Conservation (phyloP, 2,113 vertebrate species). For the Channa argus region DNA sequence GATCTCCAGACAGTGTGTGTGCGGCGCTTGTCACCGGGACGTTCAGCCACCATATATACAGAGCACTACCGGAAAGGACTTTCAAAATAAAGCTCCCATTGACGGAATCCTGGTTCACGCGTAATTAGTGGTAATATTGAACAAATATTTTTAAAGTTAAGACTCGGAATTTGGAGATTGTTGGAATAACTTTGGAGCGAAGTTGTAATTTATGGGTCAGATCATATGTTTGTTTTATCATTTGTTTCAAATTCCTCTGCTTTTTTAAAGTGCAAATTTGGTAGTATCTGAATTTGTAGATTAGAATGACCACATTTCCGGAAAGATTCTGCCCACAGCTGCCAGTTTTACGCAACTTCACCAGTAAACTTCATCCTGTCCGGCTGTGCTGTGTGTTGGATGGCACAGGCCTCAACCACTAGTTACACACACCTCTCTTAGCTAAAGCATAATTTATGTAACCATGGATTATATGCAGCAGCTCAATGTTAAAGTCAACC, state of each 20-base stretch:
- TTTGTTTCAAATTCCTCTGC: too few species aligned
- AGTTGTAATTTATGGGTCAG: too few species aligned
- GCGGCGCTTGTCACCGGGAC: slow-evolving; percentile 22
- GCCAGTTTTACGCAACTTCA: neutral
- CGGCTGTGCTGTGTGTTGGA: neutral
- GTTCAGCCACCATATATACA: rapidly evolving
- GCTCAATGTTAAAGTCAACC: slow-evolving; percentile 38
- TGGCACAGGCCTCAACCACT: neutral
- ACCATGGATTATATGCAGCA: slow-evolving; percentile 29
- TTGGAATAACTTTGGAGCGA: too few species aligned
- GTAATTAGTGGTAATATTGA: too few species aligned
- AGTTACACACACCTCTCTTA: neutral
- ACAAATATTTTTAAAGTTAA: too few species aligned
- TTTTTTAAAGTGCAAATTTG: too few species aligned
- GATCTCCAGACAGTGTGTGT: slow-evolving; percentile 49
- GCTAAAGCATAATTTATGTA: neutral
- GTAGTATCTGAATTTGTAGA: slow-evolving; percentile 12
- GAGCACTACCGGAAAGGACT: slow-evolving; percentile 4
- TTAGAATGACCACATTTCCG: neutral
- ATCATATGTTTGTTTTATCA: too few species aligned
- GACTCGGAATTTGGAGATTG: too few species aligned
- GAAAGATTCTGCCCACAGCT: rapidly evolving
- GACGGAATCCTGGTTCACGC: too few species aligned
- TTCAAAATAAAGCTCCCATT: slow-evolving; percentile 57
- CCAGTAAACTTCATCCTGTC: neutral